Percentiles rank a stretch among this genome's conserved stretches.
Evolutionary conservation across 2,888 invertebrate species (phyloP).

Genomic region (Galerucella pusilla): DNA sequence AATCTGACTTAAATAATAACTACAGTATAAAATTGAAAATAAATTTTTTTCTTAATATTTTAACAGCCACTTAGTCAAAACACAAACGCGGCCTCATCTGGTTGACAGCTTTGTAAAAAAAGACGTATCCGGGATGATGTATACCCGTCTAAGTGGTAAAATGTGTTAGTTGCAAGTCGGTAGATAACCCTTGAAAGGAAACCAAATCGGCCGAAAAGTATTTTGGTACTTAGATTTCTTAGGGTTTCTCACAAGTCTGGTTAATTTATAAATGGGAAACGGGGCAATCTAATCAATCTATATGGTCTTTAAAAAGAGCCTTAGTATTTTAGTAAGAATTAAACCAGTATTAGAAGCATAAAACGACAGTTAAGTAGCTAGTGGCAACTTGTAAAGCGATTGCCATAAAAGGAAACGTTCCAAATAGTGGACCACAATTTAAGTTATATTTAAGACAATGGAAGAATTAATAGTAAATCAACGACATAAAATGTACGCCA

Average conservation of each 20-base stretch:
- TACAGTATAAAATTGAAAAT: slow-evolving; percentile 1
- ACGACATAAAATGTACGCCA: too few relatives aligned
- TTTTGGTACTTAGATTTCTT: slow-evolving; percentile 44
- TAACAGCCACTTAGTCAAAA: slow-evolving; percentile 31
- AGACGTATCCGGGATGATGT: slow-evolving; percentile 46
- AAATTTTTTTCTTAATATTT: slow-evolving; percentile 16
- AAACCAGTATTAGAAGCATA: too few relatives aligned
- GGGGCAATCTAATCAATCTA: neutral
- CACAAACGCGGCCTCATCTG: slow-evolving; percentile 28
- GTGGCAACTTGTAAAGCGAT: too few relatives aligned
- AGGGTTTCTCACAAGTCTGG: slow-evolving; percentile 30
- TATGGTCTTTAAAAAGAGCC: neutral
- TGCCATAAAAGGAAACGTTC: too few relatives aligned
- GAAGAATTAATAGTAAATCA: too few relatives aligned
- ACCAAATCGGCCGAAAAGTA: slow-evolving; percentile 52
- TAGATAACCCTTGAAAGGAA: slow-evolving; percentile 51
- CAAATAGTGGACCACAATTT: too few relatives aligned
- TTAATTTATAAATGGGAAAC: neutral
- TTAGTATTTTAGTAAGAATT: neutral
- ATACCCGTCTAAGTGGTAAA: slow-evolving; percentile 55
- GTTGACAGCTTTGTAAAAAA: slow-evolving; percentile 33
- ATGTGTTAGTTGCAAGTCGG: slow-evolving; percentile 54
- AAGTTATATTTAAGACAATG: too few relatives aligned
- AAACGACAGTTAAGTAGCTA: too few relatives aligned
- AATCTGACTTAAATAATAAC: neutral